Base-by-base conservation (phyloP, 2,113 vertebrate genomes). In the Muntiacus reevesi region DNA sequence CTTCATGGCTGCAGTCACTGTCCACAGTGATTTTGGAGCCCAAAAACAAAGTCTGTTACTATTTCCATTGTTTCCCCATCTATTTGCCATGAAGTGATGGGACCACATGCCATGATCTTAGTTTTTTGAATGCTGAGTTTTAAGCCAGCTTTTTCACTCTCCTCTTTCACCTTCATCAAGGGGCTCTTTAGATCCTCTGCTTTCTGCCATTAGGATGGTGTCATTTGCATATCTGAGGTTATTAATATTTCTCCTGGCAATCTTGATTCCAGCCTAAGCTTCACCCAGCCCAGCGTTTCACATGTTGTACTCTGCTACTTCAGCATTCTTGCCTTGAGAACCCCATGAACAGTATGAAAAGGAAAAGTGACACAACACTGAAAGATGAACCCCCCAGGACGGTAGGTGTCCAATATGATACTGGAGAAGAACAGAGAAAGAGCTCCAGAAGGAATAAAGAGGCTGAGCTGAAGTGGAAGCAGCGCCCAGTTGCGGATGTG, bases 401-500 rank as follows among this genome's bases (percentile, higher is more conserved):
- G 5, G 67, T 40, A 74, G n/a, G 12, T 74, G 11, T 40, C 67
- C 67, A 74, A 13, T 40, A 74, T 40, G 10, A 23, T 40, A 74
- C 67, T 74, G 67, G 67, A 74, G 67, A 74, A 74, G 67, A 40
- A 74, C 21, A 40, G 67, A 71, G n/a, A 40, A 25, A 40, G n/a
- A 74, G 36, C 40, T 74, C n/a, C 21, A 40, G 67, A 40, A 74
- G 21, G 67, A 74, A 40, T 40, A 21, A 25, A 74, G 67, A 40
- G 67, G 67, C 36, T 40, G n/a, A 74, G 36, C 67, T 0, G 2
- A 40, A 74, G 67, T 25, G 67, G 67, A 74, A 23, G 67, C 3
- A 21, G 40, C 0, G 0, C 36, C 36, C 5, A 74, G 0, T 2
- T 74, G 67, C 6, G 21, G 19, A 40, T 40, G 19, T 40, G 36